Percentiles rank a stretch among this genome's conserved stretches.
Conservation (phyloP, 2,888 invertebrate genomes). For the Cheilosia scutellata region DNA sequence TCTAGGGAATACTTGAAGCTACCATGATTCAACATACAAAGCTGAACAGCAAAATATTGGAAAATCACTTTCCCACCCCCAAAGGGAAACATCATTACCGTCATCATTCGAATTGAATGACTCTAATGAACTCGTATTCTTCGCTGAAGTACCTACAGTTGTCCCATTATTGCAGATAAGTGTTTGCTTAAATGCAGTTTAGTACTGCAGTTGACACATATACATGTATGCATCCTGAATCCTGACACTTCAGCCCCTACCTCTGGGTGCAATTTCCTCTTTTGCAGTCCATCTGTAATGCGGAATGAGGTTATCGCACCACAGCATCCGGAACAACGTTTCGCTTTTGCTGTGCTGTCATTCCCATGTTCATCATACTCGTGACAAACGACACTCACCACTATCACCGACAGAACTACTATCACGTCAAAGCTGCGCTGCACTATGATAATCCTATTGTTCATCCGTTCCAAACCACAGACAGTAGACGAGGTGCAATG, state of each 20-base stretch:
- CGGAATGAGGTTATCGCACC: slow-evolving; percentile 20
- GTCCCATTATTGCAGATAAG: too few species aligned
- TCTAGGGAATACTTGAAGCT: too few species aligned
- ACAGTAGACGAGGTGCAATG: slow-evolving; percentile 9
- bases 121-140: too few species aligned
- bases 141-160: too few species aligned
- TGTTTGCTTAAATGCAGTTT: too few species aligned
- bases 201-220: too few species aligned
- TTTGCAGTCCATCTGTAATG: slow-evolving; percentile 5
- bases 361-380: slow-evolving; percentile 19
- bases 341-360: slow-evolving; percentile 28
- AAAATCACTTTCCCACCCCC: too few species aligned
- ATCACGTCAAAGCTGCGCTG: slow-evolving; percentile 6
- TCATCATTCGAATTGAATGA: too few species aligned
- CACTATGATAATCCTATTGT: slow-evolving; percentile 32
- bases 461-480: slow-evolving; percentile 9
- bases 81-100: too few species aligned
- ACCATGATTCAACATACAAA: too few species aligned
- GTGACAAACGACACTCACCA: background rate
- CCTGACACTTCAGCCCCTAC: background rate
- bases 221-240: slow-evolving; percentile 18
- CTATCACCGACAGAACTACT: slow-evolving; percentile 19
- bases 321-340: slow-evolving; percentile 39
- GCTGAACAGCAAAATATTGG: too few species aligned
- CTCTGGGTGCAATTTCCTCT: slow-evolving; percentile 28